A percentile compares a stretch with the other conserved stretches of the same genome.
Conservation (phyloP, 2,113 vertebrate genomes). For the Gobius niger region DNA sequence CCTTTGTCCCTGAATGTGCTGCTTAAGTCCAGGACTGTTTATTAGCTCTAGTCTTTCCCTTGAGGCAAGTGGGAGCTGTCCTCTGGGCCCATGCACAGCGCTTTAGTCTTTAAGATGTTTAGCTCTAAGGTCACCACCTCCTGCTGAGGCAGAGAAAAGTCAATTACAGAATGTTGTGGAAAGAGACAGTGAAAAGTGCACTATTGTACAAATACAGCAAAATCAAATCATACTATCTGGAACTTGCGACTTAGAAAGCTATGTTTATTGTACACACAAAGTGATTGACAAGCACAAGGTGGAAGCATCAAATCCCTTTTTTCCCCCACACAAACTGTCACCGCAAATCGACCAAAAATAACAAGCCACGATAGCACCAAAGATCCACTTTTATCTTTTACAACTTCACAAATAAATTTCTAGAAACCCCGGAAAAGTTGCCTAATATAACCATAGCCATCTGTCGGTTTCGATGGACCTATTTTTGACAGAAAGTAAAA, state of each 20-base stretch:
- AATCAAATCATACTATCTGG: background rate
- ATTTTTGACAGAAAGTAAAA: background rate
- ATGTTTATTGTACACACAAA: background rate
- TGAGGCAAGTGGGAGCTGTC: too few species aligned
- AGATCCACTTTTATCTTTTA: background rate
- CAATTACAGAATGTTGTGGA: background rate
- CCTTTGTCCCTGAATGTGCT: too few species aligned
- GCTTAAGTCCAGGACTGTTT: too few species aligned
- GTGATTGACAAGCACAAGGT: background rate
- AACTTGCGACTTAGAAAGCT: background rate
- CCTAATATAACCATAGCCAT: constrained; percentile 12
- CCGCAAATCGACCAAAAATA: background rate
- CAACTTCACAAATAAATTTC: constrained; percentile 8
- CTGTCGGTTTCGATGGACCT: constrained; percentile 4
- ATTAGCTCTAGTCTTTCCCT: too few species aligned
- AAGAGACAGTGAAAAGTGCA: background rate
- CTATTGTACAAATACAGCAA: background rate
- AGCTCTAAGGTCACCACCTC: too few species aligned
- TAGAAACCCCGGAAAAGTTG: background rate
- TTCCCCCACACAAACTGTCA: constrained; percentile 1
- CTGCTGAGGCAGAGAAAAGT: too few species aligned
- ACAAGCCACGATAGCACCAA: background rate
- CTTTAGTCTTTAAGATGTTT: too few species aligned
- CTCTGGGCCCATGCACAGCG: too few species aligned
- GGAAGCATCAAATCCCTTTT: background rate